Evolutionary conservation across 2,888 invertebrate genomes (phyloP), one percentile per base, ranked within the genome.

Genomic region (Crocallis elinguaria): DNA sequence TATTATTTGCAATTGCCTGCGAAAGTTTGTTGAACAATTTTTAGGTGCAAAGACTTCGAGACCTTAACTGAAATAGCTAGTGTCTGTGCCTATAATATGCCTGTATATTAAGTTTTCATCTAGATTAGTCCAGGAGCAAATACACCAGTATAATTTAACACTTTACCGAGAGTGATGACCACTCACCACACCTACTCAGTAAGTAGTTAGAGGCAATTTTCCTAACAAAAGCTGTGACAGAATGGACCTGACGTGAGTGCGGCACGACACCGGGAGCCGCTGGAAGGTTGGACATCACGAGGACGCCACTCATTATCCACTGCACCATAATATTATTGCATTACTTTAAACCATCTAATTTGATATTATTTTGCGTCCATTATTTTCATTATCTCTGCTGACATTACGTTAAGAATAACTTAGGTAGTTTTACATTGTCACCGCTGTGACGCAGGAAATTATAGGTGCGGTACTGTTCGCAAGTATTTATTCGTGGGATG

Each of bases 361-460:
- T 85, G 75, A 78, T 85, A 87, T 88, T 89, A 91, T 90, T 88
- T 87, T 70, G 75, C 84, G 67, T 75, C 86, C 67, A 90, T 90
- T 90, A 90, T 90, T 86, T 84, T 84, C 86, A 90, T 90, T 88
- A 90, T 84, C 76, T 86, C 73, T 69, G 80, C 79, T 86, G 82
- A 84, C 86, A 82, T 79, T 71, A 77, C 66, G 72, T 75, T 81
- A 81, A 82, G 82, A 84, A 81, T 79, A 82, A 79, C 77, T 71
- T 76, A 81, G 79, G 73, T 86, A 81, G 79, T 73, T 86, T 82
- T 80, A 88, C 84, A 88, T 84, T 88, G 89, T 87, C 88, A 86
- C 80, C 63, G 69, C 60, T 37, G 64, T 88, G 82, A 84, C 77
- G 75, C 64, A 65, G 67, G 70, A 87, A 90, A 90, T 91, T 89